Evolutionary conservation across 2,113 vertebrate species (phyloP), one percentile per base, ranked within the genome.

Genomic region (Crotalus tigris): DNA sequence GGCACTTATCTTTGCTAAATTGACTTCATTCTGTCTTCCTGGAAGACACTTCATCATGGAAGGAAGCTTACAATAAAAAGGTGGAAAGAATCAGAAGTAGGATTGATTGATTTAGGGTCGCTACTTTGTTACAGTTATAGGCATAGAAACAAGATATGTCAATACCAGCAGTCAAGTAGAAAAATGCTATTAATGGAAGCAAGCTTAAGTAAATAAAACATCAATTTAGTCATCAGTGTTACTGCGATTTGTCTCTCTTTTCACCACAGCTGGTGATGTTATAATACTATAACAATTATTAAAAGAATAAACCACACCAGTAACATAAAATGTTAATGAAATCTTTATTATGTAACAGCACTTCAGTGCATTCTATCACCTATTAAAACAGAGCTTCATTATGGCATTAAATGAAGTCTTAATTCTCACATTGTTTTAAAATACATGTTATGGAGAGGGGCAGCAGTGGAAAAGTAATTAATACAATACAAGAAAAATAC

Each of bases 271-370:
- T 51, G 1, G n/a, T 15, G 23, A 21, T 75, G 23, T 46, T 4
- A 55, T 23, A 51, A 92, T 81, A 23, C 69, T 90, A 10, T 44
- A 88, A 58, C 10, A 51, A 26, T 53, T 59, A 85, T 55, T 46
- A 15, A 88, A 92, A 90, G 33, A 89, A 21, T 89, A 94, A 90
- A 64, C 49, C 91, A 95, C 89, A 92, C 24, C 94, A 61, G 61
- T 39, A 85, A 51, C 46, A 90, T 57, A 92, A 90, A 91, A 95
- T 0, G 57, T 95, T 95, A 95, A 97, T 75, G 88, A 94, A 89
- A 93, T 86, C 94, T 97, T 97, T 96, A 97, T 96, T 96, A 93
- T 92, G 93, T 86, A 96, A 96, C 94, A 90, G 24, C 87, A 93
- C 93, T 58, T 93, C 69, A 94, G 91, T 93, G 93, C 46, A 92